phyloP scores from a whole-genome alignment of 2,797 vertebrate species.

The Amazona finschi region DNA sequence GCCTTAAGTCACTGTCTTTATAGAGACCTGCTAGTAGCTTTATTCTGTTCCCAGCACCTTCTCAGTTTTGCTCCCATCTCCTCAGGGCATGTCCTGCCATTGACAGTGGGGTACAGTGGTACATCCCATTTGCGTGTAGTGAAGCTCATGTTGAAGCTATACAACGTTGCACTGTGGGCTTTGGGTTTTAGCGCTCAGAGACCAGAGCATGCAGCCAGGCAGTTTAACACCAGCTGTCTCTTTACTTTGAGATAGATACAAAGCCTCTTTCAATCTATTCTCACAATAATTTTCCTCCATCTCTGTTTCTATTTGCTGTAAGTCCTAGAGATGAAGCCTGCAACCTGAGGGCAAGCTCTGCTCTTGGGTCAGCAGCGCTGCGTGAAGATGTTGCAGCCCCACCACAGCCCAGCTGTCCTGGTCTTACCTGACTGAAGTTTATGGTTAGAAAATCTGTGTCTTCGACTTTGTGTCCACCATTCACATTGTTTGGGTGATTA shows the following conservation, averaged over 20 bases:
- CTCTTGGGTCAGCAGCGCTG: not conserved
- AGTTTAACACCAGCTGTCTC: not conserved
- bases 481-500: not conserved
- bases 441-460: not conserved
- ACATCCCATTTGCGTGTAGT: not conserved
- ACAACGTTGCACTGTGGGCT: not conserved
- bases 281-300: not conserved
- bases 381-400: fast-evolving
- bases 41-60: not conserved
- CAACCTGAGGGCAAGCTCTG: not conserved
- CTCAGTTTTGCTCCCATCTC: not conserved
- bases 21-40: not conserved
- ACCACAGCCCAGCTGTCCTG: no score
- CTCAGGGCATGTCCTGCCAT: not conserved
- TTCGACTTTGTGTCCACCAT: not conserved
- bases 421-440: not conserved
- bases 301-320: not conserved
- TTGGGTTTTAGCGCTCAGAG: not conserved
- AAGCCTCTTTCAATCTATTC: not conserved
- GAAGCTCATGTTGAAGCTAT: not conserved
- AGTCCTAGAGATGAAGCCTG: not conserved
- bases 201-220: not conserved
- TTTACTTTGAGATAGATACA: not conserved
- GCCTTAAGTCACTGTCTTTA: not conserved
- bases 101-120: not conserved